A percentile compares a stretch with the other conserved stretches of the same genome.
Evolutionary conservation across 2,113 vertebrate genomes (phyloP).

Genomic region (Eulemur macaco): DNA sequence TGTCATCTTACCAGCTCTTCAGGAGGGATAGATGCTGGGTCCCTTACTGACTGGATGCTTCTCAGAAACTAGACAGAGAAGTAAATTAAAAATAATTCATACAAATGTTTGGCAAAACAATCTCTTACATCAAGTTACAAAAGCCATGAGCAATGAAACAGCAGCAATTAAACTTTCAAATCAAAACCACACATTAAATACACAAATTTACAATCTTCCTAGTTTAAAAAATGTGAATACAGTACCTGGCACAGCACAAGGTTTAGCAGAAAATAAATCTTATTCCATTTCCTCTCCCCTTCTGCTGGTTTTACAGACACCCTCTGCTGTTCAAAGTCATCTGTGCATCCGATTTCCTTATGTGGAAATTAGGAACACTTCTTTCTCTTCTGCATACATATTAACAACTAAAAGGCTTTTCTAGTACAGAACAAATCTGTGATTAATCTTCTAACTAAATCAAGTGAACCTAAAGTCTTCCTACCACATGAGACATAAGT

Average conservation of each 20-base stretch:
- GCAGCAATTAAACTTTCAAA: not conserved
- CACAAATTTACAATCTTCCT: not conserved
- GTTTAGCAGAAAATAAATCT: not conserved
- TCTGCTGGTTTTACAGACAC: not conserved
- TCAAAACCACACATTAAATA: not conserved
- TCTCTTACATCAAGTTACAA: not conserved
- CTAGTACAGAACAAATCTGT: not conserved
- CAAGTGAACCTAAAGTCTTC: not conserved
- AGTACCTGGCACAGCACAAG: not conserved
- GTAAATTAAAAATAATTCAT: slow-evolving; percentile 39
- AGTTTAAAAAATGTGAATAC: not conserved
- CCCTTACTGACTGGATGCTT: slow-evolving; percentile 88
- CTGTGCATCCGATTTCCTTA: not conserved
- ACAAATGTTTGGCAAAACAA: not conserved
- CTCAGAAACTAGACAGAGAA: slow-evolving; percentile 88
- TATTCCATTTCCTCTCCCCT: not conserved
- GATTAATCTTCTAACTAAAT: not conserved
- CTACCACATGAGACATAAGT: not conserved
- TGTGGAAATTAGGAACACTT: too few species aligned
- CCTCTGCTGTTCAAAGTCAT: not conserved
- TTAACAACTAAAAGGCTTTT: not conserved
- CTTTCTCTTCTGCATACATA: not conserved
- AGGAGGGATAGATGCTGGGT: slow-evolving; percentile 88
- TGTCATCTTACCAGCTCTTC: slow-evolving; percentile 90
- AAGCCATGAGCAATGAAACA: not conserved